phyloP scores from a whole-genome alignment of 2,113 vertebrate genomes.

The Epinephelus moara region DNA sequence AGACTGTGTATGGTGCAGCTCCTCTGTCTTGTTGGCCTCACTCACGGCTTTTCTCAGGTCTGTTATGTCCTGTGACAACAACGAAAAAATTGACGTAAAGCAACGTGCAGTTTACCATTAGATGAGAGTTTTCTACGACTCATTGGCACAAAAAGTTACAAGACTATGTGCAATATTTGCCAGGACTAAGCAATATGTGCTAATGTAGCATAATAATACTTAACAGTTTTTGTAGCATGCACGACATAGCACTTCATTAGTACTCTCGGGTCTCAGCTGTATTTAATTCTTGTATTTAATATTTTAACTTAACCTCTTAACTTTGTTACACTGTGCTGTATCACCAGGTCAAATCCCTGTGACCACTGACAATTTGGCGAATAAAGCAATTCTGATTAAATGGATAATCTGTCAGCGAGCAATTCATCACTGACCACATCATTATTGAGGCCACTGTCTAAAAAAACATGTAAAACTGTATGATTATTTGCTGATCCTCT shows the following conservation, averaged over 20 bases:
- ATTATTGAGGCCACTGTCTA: background rate
- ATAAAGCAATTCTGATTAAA: no score
- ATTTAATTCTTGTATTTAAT: no score
- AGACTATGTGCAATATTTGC: background rate
- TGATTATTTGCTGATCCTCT: slow-evolving; percentile 24
- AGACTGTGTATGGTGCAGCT: slow-evolving; percentile 67
- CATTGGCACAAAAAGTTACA: background rate
- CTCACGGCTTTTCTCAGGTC: slow-evolving; percentile 72
- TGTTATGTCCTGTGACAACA: slow-evolving; percentile 68
- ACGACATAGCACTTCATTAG: no score
- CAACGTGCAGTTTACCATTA: background rate
- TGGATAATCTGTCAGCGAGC: background rate
- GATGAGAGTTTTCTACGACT: background rate
- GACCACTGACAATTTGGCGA: no score
- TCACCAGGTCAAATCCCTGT: no score
- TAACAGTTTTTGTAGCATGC: no score
- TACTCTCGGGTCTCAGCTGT: no score
- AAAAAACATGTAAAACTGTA: background rate
- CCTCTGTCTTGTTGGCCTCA: slow-evolving; percentile 78
- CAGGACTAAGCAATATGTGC: no score
- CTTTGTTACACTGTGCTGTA: no score
- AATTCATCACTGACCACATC: slow-evolving; percentile 4
- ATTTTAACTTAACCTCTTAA: no score
- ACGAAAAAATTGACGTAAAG: background rate
- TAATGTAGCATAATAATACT: no score